A percentile compares a stretch with the other conserved stretches of the same genome.
These are phyloP conservation scores for Colinus virginianus DNA, from an alignment of 2,113 vertebrate species.

Conservation along the genomic window DNA sequence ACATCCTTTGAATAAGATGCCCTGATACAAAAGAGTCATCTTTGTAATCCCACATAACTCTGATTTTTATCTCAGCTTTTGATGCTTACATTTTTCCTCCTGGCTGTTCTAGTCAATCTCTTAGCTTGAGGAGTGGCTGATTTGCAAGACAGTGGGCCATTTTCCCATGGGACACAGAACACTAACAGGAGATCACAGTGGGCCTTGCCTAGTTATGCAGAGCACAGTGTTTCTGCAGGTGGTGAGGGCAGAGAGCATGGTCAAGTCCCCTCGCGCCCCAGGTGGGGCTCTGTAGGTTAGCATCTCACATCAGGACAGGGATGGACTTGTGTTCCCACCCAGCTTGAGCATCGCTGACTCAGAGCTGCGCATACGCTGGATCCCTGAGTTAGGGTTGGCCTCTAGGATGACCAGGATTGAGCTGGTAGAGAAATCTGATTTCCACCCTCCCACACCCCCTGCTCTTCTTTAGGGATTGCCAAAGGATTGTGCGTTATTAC, in stretches of 20 bases:
- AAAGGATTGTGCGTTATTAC: constrained; percentile 70
- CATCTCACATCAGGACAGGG: not conserved
- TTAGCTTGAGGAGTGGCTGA: not conserved
- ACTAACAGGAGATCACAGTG: not conserved
- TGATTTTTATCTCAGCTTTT: constrained; percentile 30
- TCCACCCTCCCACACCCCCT: too few relatives aligned
- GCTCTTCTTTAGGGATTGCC: constrained; percentile 50
- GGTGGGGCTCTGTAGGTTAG: not conserved
- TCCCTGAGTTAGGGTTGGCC: not conserved
- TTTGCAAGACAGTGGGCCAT: not conserved
- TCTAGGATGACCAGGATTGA: constrained; percentile 27
- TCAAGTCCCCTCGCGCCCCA: accelerated
- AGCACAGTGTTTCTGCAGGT: not conserved
- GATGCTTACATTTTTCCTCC: not conserved
- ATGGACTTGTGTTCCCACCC: not conserved
- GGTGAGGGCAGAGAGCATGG: not conserved
- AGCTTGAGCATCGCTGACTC: not conserved
- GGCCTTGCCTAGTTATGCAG: not conserved
- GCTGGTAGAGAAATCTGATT: constrained; percentile 38
- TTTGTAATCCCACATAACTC: not conserved
- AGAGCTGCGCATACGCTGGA: not conserved
- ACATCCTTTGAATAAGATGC: constrained; percentile 21
- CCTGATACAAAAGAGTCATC: constrained; percentile 2
- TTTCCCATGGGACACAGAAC: accelerated
- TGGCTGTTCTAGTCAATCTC: constrained; percentile 28